Conservation (phyloP, 2,113 vertebrate genomes). For the Oophaga pumilio region DNA sequence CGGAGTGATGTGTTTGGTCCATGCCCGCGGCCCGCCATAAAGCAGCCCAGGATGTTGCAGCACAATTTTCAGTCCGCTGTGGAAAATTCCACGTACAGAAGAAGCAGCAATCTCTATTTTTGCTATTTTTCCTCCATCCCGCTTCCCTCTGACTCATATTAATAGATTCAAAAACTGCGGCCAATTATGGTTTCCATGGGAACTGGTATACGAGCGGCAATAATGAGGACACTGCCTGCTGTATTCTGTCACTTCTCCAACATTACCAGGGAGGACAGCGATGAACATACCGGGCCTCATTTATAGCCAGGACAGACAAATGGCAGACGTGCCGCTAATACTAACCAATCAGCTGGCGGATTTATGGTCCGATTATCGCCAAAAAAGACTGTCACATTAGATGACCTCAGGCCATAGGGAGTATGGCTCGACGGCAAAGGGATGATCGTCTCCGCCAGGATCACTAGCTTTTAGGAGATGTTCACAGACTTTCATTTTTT, state of each 20-base stretch:
- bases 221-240: conserved; percentile 13
- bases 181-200: conserved; percentile 35
- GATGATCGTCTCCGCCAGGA: no score
- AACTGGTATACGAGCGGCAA: neutral
- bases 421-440: no score
- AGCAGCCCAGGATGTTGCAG: neutral
- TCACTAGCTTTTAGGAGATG: no score
- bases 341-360: neutral
- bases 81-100: neutral
- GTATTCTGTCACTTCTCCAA: conserved; percentile 10
- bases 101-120: neutral
- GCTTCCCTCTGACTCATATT: conserved; percentile 22
- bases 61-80: neutral
- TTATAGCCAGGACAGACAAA: conserved; percentile 3
- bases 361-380: neutral
- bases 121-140: neutral
- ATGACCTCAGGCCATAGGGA: no score
- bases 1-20: no score
- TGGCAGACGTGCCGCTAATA: neutral
- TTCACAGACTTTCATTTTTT: no score
- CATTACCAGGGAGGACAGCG: neutral
- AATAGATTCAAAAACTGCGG: conserved; percentile 29
- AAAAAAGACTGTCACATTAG: no score
- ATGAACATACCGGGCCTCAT: neutral
- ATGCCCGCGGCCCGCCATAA: neutral